These are phyloP conservation scores for Erethizon dorsatum DNA, from an alignment of 2,797 vertebrate species.

Conservation along the genomic window DNA sequence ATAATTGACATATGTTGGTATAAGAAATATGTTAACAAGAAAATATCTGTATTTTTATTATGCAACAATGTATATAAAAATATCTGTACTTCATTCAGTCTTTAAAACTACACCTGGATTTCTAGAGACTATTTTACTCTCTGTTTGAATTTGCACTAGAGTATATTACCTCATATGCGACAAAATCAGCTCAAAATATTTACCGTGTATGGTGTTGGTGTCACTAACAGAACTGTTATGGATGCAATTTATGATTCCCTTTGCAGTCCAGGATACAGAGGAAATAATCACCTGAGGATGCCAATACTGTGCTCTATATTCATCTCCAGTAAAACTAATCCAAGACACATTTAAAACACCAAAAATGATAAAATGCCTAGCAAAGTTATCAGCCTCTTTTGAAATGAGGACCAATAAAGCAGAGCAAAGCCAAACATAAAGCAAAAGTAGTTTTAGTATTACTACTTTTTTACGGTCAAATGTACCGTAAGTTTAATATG, in stretches of 20 bases:
- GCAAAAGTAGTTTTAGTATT: not conserved
- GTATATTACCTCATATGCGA: not conserved
- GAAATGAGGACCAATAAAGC: not conserved
- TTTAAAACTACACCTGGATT: not conserved
- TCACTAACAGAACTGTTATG: not conserved
- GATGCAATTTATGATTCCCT: not conserved
- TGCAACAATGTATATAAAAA: not conserved
- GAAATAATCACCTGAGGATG: not conserved
- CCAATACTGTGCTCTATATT: not conserved
- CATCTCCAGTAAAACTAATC: not conserved
- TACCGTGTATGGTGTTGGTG: not conserved
- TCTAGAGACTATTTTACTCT: slow-evolving; percentile 26
- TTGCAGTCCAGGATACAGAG: not conserved
- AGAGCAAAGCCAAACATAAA: not conserved
- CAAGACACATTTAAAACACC: not conserved
- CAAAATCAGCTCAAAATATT: slow-evolving; percentile 1
- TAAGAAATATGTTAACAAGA: not conserved
- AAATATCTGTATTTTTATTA: slow-evolving; percentile 27
- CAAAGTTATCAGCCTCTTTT: not conserved
- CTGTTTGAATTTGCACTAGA: slow-evolving; percentile 1
- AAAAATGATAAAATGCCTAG: not conserved
- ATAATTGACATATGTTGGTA: not conserved
- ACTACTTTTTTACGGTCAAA: not conserved
- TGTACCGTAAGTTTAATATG: not conserved
- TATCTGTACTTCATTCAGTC: not conserved